Base-by-base conservation (phyloP, 2,113 vertebrate species). In the Labrus mixtus region DNA sequence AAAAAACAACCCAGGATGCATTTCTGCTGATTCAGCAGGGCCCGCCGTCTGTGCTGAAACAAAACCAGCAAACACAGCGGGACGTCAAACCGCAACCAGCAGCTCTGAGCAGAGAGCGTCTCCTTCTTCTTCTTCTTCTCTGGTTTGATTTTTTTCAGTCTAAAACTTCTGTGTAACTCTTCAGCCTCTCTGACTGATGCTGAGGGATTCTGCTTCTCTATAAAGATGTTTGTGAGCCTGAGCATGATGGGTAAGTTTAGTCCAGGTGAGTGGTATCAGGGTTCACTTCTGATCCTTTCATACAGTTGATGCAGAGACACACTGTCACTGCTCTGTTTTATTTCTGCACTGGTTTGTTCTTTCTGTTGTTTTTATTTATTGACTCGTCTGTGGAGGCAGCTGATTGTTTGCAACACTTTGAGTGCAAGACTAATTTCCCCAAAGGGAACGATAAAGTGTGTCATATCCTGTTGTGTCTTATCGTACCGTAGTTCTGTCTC, bases 21-120 rank as follows among this genome's bases (percentile, higher is more conserved):
- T 75, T 78, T 87, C 51, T 81, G 87, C 83, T 81, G 86, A 82
- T 61, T 22, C 20, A 43, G 73, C 56, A 10, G 29, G 59, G 39
- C 68, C 29, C 1, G 50, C 67, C 13, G 53, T 65, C 67, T 79
- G 74, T 65, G 72, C 53, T 50, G 54, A 78, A 57, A 76, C 19
- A 20, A 60, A 63, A 63, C 17, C 48, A 46, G 60, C 39, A 33
- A 43, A 45, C 60, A 46, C 67, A 77, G 33, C 46, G 3, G 66
- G 76, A 65, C 55, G 20, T 80, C 61, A 65, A 72, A 69, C 81
- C 76, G 7, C 20, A 23, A 41, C 65, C 39, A 37, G 23, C 29
- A 1, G 17, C 12, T 67, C 39, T 4, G 37, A 39, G 25, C 25
- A 25, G 25, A 39, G 3, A 39, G 7, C 5, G 6, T 10, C 39